Base-by-base conservation (phyloP, 2,797 vertebrate species). In the Phataginus tricuspis region DNA sequence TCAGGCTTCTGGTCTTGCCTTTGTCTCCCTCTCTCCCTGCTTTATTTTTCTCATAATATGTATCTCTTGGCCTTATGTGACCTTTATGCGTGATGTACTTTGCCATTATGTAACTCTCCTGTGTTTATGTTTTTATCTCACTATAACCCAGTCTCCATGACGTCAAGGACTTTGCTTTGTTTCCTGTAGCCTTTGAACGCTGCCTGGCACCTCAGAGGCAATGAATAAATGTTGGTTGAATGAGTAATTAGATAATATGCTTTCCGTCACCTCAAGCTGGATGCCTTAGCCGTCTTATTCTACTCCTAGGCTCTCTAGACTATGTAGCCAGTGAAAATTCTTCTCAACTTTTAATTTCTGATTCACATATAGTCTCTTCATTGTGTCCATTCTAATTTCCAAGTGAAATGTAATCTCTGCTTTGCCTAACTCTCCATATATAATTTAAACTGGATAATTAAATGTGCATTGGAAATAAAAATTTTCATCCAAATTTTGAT, bases 401-500 rank as follows among this genome's bases (percentile, higher is more conserved):
- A 83, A 63, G 27, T 80, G 31, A 95, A 83, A 78, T 64, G 4
- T n/a, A 16, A 71, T 66, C 5, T 88, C 34, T 79, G 7, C 49
- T 25, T 66, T 96, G 42, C 21, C 64, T 9, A 4, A 92, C 83
- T 9, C 19, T 82, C 75, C 66, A 18, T 66, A 11, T 31, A 25
- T 39, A 84, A 66, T 71, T 96, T 80, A 83, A 91, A 75, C 51
- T 89, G 37, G 19, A 61, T 59, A 78, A 75, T 45, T 91, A 57
- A 68, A 63, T 74, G 51, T n/a, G 16, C 31, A 39, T 71, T 85
- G n/a, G 34, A 86, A 86, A 88, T 66, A 53, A 72, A 91, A 74
- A 23, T 49, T 74, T 78, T 87, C 45, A 92, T 79, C 21, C 37
- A 74, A 63, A 55, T 80, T 75, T 92, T 74, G 42, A 53, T 45